Evolutionary conservation across 2,888 invertebrate genomes (phyloP), one percentile per base, ranked within the genome.

Genomic region (Hedychridium roseum): DNA sequence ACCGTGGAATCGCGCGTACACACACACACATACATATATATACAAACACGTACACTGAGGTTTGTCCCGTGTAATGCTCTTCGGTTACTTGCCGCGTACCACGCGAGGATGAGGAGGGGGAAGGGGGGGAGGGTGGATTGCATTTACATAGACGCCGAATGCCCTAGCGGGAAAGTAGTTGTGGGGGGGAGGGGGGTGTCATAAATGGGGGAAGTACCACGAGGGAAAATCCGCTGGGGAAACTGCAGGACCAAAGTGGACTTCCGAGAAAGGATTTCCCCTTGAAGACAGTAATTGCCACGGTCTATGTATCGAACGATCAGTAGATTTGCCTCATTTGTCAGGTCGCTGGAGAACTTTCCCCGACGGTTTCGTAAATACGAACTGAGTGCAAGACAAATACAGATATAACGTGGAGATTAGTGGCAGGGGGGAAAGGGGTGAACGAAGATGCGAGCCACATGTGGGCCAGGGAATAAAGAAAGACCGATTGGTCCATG

Each of bases 51-150:
- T 9, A 31, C 12, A 15, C 12, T 12, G n/a, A 11, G 40, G 44
- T 51, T 39, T 54, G 51, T 54, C 41, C 43, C n/a, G n/a, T n/a
- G 49, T 54, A 52, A 59, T 55, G 50, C 54, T 62, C 50, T 51
- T 55, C 56, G 51, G 31, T 55, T 44, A 45, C 48, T 30, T 28
- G 23, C 20, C 45, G 30, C n/a, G n/a, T n/a, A n/a, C n/a, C 14
- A 9, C 3, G 31, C 6, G 14, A 3, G 12, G 31, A 7, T 2
- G 12, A 31, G 31, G 6, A 6, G 31, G 2, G 3, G 31, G 11
- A 2, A 16, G 2, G 37, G 11, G 14, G 4, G n/a, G 23, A 23
- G 23, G 31, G 27, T 16, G 28, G 28, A n/a, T n/a, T n/a, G n/a
- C n/a, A n/a, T n/a, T n/a, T n/a, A n/a, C n/a, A n/a, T n/a, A n/a